A percentile compares a stretch with the other conserved stretches of the same genome.
Evolutionary conservation across 2,113 vertebrate genomes (phyloP).

Genomic region (Balaenoptera acutorostrata): DNA sequence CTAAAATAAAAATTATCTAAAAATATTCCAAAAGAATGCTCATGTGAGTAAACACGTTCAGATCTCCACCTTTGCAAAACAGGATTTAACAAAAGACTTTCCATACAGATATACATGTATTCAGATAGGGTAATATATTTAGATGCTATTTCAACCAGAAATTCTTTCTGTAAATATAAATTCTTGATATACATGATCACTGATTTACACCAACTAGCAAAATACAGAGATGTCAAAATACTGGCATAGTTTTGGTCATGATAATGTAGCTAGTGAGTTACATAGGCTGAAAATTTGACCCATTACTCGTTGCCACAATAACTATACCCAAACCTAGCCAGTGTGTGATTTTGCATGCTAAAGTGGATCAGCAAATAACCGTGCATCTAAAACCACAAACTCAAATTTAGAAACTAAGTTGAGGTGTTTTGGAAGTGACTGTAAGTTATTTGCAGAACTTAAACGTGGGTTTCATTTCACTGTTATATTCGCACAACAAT

Average conservation of each 20-base stretch:
- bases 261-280: constrained; percentile 22
- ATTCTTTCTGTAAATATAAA: constrained; percentile 17
- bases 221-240: constrained; percentile 37
- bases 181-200: neutral
- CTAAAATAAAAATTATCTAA: neutral
- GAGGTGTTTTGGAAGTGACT: constrained; percentile 65
- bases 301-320: constrained; percentile 50
- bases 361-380: constrained; percentile 63
- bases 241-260: neutral
- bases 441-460: constrained; percentile 70
- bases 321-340: constrained; percentile 13
- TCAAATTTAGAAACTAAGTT: constrained; percentile 68
- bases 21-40: neutral
- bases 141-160: constrained; percentile 6
- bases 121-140: neutral
- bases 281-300: constrained; percentile 48
- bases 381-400: constrained; percentile 61
- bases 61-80: neutral
- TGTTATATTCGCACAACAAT: constrained; percentile 36
- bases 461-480: constrained; percentile 63
- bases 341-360: constrained; percentile 62
- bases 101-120: neutral
- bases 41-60: neutral
- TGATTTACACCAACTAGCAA: constrained; percentile 5
- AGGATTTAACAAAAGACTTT: neutral